These are phyloP conservation scores for Hypanus sabinus DNA, from an alignment of 2,113 vertebrate genomes.

Conservation along the genomic window DNA sequence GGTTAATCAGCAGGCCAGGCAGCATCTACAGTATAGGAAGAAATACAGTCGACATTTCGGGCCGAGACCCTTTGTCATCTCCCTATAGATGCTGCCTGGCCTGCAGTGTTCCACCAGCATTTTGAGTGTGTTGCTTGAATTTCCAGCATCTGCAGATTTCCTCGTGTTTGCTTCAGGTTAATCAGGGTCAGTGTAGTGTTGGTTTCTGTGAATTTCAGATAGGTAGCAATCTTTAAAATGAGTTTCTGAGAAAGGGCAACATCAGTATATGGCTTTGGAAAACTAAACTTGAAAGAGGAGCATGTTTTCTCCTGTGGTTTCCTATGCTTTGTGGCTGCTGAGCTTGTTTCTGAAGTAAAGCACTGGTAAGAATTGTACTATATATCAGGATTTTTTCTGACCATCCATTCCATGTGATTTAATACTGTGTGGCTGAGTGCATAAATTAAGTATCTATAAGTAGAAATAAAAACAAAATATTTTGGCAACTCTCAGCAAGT, in stretches of 20 bases:
- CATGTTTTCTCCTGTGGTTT: background rate
- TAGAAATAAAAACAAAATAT: too few relatives aligned
- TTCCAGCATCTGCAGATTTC: too few relatives aligned
- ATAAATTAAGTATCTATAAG: too few relatives aligned
- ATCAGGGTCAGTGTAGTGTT: constrained; percentile 13
- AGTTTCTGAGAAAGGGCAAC: background rate
- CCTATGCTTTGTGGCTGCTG: background rate
- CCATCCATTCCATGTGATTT: background rate
- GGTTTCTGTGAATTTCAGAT: background rate
- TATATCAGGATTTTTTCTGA: background rate
- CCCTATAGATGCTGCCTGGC: too few relatives aligned
- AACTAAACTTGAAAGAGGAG: background rate
- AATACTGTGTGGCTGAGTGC: too few relatives aligned
- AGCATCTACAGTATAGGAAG: too few relatives aligned
- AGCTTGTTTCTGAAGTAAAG: background rate
- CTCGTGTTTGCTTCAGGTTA: background rate
- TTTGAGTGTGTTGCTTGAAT: too few relatives aligned
- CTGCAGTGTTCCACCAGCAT: too few relatives aligned
- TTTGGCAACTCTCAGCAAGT: too few relatives aligned
- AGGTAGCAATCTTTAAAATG: constrained; percentile 23
- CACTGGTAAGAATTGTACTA: background rate
- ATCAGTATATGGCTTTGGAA: background rate
- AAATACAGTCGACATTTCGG: too few relatives aligned
- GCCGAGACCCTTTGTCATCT: too few relatives aligned
- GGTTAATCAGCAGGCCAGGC: constrained; percentile 27